Conservation (phyloP, 2,888 invertebrate species). For the Holacanthella duospinosa region DNA sequence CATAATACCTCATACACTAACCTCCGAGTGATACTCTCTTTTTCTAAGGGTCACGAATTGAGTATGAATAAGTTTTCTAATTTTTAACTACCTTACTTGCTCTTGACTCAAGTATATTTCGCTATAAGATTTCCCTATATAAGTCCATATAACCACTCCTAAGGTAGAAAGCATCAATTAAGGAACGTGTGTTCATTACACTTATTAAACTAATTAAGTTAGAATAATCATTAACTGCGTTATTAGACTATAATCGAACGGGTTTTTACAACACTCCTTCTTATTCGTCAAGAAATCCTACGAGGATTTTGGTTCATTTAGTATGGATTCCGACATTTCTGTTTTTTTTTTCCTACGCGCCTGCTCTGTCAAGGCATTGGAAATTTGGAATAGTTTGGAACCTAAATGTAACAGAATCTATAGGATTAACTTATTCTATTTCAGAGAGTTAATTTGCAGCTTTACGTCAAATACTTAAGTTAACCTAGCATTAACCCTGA, state of each 20-base stretch:
- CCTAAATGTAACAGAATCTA: too few relatives aligned
- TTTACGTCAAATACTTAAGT: too few relatives aligned
- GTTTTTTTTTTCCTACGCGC: too few relatives aligned
- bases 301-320: too few relatives aligned
- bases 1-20: not conserved
- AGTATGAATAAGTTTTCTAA: too few relatives aligned
- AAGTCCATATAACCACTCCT: not conserved
- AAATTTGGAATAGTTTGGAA: too few relatives aligned
- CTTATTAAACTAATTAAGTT: not conserved
- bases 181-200: not conserved
- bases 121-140: not conserved
- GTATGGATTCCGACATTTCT: too few relatives aligned
- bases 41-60: not conserved
- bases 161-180: not conserved
- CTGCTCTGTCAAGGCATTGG: too few relatives aligned
- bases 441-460: not conserved
- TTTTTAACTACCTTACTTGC: not conserved
- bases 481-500: too few relatives aligned
- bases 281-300: too few relatives aligned
- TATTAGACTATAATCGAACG: not conserved
- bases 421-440: too few relatives aligned
- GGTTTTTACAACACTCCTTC: too few relatives aligned
- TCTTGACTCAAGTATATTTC: not conserved
- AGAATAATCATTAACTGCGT: not conserved
- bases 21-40: not conserved